These are phyloP conservation scores for Monodelphis domestica DNA, from an alignment of 2,797 vertebrate species.

Conservation along the genomic window DNA sequence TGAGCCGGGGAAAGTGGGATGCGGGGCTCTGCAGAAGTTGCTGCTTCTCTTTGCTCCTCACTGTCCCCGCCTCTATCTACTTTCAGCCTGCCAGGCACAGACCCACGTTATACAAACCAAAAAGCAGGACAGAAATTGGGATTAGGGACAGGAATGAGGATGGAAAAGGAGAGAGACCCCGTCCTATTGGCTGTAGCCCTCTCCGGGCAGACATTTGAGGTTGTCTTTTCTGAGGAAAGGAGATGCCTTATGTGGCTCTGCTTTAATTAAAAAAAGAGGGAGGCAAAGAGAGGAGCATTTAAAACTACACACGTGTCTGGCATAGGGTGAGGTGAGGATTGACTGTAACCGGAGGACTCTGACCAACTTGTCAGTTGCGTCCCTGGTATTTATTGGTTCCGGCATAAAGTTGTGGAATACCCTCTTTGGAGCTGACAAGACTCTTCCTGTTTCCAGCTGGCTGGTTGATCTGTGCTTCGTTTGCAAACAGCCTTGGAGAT, in stretches of 20 bases:
- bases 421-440: conserved; percentile 22
- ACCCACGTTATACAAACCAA: neutral
- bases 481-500: conserved; percentile 40
- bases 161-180: neutral
- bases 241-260: neutral
- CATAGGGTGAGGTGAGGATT: neutral
- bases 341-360: neutral
- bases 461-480: neutral
- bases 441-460: neutral
- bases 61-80: neutral
- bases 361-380: neutral
- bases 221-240: neutral
- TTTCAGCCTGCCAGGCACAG: neutral
- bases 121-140: neutral
- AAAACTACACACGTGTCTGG: neutral
- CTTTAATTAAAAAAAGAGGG: neutral
- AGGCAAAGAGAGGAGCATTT: neutral
- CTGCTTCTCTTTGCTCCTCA: conserved; percentile 9
- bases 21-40: neutral
- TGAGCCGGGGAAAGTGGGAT: conserved; percentile 50
- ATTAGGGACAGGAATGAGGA: neutral
- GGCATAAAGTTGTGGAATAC: conserved; percentile 34
- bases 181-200: neutral
- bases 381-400: conserved; percentile 26
- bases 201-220: neutral